Base-by-base conservation (phyloP, 2,797 vertebrate species). In the Monodelphis domestica region DNA sequence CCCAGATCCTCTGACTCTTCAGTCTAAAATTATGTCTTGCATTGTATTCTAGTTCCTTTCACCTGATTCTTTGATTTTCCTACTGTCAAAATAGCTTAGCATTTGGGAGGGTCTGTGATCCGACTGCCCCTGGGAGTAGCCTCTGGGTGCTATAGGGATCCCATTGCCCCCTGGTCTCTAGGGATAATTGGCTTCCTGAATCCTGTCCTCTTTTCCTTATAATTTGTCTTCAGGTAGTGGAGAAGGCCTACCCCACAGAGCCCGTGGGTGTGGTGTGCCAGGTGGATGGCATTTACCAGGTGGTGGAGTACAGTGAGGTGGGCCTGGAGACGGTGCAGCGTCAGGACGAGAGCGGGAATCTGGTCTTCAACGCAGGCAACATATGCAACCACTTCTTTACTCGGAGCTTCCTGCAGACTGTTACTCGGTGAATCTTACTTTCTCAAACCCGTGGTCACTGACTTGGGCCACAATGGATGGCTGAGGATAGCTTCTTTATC, bases 361-460 rank as follows among this genome's bases (percentile, higher is more conserved):
- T 99, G 96, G 90, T 99, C 12, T 99, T 98, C 98, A 98, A 95
- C 0, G 97, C 99, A 0, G 99, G 99, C 95, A 99, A 99, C 96
- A 99, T 99, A 98, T 99, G 99, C 98, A 99, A 99, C 96, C 99
- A 99, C 95, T 99, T 99, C 98, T 99, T 99, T 95, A 99, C 99
- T 10, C 98, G 98, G 50, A 97, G 96, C 0, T 99, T 99, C 97
- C 98, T 99, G 78, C 98, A 98, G 97, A 95, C 38, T 0, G 98
- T 99, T 45, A 97, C 98, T 91, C 97, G 98, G 99, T 99, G 97
- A 98, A 99, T 21, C 45, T 78, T 38, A 98, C 91, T 78, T 7
- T 7, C 17, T 78, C 70, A 45, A 10, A 1, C 21, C 45, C 26
- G n/a, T 24, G 5, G 38, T 78, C 63, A 70, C 17, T 38, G 50